These are phyloP conservation scores for Paralvinella palmiformis DNA, from an alignment of 1,140 invertebrate species.

Conservation along the genomic window DNA sequence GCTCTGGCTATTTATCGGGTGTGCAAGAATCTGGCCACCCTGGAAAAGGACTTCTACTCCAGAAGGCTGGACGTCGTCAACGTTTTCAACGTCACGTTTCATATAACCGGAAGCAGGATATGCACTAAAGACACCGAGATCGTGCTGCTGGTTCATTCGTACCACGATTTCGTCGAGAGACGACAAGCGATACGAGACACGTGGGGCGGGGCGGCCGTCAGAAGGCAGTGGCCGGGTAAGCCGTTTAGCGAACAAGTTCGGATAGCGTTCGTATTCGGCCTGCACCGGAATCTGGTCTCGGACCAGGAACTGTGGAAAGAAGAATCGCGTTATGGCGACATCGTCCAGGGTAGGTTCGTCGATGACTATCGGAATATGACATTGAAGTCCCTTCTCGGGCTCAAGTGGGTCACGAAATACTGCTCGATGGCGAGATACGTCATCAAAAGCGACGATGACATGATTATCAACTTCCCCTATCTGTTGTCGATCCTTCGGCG, in stretches of 20 bases:
- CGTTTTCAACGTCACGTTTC: neutral
- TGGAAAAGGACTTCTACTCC: neutral
- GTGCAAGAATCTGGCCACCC: no score
- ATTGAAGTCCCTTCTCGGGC: constrained; percentile 69
- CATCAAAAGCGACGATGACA: constrained; percentile 86
- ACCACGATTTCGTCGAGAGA: constrained; percentile 2
- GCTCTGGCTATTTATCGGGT: no score
- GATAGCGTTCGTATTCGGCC: constrained; percentile 14
- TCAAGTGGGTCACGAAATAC: constrained; percentile 65
- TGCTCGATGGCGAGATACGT: constrained; percentile 64
- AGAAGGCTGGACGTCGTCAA: neutral
- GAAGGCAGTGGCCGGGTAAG: neutral
- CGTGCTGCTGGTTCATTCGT: constrained; percentile 9
- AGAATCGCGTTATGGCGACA: constrained; percentile 27
- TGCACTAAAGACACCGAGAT: neutral
- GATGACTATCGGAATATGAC: constrained; percentile 46
- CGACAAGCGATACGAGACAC: constrained; percentile 9
- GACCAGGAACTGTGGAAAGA: constrained; percentile 9
- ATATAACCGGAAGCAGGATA: neutral
- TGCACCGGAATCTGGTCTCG: neutral
- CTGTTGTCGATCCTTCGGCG: constrained; percentile 38
- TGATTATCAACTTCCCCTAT: constrained; percentile 64
- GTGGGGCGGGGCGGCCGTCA: constrained; percentile 3
- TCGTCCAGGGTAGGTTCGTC: constrained; percentile 39
- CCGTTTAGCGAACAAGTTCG: neutral